A percentile compares a stretch with the other conserved stretches of the same genome.
phyloP scores from a whole-genome alignment of 2,113 vertebrate species.

The Hippotragus niger region DNA sequence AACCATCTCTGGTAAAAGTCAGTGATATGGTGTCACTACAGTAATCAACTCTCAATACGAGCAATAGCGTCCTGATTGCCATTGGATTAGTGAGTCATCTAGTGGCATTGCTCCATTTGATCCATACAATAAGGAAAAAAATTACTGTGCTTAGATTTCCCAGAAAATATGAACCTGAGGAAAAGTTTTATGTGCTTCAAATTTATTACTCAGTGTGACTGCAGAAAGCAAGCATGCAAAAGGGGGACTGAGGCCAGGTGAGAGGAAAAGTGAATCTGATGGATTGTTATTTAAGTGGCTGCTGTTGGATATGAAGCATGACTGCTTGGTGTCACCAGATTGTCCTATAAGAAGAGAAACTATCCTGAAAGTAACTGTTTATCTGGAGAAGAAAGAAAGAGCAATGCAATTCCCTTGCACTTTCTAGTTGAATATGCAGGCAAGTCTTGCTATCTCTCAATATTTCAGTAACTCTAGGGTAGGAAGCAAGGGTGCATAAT shows the following conservation, averaged over 20 bases:
- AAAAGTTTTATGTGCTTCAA: neutral
- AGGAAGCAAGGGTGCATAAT: neutral
- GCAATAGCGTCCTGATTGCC: fast-evolving
- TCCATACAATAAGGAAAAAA: neutral
- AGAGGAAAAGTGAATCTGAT: neutral
- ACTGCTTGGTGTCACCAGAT: neutral
- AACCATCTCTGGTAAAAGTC: neutral
- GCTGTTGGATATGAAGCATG: neutral
- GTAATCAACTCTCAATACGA: neutral
- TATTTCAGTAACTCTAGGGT: neutral
- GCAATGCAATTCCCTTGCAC: neutral
- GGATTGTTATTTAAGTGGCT: neutral
- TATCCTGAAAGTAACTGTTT: neutral
- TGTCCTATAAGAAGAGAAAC: neutral
- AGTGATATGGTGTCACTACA: neutral
- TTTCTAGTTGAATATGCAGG: neutral
- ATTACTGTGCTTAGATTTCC: neutral
- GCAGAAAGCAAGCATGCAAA: neutral
- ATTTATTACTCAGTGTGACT: neutral
- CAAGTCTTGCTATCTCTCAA: neutral
- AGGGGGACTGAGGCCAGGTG: neutral
- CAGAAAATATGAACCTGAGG: neutral
- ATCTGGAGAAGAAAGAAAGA: neutral
- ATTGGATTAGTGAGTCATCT: neutral
- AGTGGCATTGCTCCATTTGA: neutral